Evolutionary conservation across 2,113 vertebrate genomes (phyloP).

Genomic region (Epinephelus lanceolatus): DNA sequence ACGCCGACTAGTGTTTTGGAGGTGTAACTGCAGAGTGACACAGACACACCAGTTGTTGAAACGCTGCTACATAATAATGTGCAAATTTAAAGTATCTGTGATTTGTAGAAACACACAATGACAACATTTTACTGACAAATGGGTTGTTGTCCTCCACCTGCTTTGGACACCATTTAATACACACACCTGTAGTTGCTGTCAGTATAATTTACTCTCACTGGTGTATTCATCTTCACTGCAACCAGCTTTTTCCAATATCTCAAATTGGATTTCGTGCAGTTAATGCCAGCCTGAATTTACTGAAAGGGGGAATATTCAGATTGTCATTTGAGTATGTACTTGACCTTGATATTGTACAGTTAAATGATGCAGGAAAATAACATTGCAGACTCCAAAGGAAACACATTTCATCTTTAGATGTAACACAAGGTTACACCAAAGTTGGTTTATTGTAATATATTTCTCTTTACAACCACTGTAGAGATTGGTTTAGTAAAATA

Average conservation of each 20-base stretch:
- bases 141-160: too few relatives aligned
- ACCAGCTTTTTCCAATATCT: background rate
- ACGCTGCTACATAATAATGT: too few relatives aligned
- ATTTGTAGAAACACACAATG: too few relatives aligned
- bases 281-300: background rate
- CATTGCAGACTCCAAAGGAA: background rate
- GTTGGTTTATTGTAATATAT: background rate
- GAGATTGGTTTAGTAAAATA: background rate
- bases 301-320: constrained; percentile 16
- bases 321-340: constrained; percentile 82
- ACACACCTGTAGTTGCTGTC: background rate
- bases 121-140: too few relatives aligned
- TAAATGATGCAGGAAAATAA: background rate
- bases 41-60: too few relatives aligned
- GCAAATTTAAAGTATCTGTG: too few relatives aligned
- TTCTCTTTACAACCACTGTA: background rate
- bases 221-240: background rate
- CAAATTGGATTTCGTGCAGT: constrained; percentile 5
- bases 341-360: constrained; percentile 72
- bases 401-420: background rate
- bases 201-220: background rate
- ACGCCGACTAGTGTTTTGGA: too few relatives aligned
- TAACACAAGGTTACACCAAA: background rate
- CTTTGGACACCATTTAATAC: background rate
- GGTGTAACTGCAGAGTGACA: too few relatives aligned